Percentiles rank a stretch among this genome's conserved stretches.
phyloP scores from a whole-genome alignment of 2,113 vertebrate genomes.

The Centropus unirufus region DNA sequence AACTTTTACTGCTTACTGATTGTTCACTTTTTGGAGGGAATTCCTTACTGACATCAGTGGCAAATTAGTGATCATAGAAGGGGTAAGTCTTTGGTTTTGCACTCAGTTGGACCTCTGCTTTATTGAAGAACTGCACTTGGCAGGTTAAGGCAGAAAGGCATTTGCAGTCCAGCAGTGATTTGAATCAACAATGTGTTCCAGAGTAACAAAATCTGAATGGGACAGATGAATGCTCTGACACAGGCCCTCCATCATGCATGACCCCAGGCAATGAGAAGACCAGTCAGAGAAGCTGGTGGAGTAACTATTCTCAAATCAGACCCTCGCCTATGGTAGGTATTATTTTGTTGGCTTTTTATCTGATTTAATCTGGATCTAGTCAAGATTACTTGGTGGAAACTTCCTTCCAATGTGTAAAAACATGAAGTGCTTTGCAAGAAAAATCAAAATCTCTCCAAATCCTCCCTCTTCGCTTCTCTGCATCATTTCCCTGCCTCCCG shows the following conservation, averaged over 20 bases:
- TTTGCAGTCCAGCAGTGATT: neutral
- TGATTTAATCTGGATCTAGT: neutral
- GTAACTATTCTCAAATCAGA: neutral
- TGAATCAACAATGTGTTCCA: neutral
- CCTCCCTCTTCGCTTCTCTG: neutral
- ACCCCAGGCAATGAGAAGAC: neutral
- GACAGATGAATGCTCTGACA: neutral
- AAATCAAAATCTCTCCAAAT: neutral
- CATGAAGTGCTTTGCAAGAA: neutral
- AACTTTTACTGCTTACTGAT: neutral
- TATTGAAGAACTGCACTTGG: neutral
- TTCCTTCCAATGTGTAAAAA: neutral
- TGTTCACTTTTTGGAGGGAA: neutral
- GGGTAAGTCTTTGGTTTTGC: neutral
- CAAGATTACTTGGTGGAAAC: neutral
- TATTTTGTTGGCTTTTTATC: neutral
- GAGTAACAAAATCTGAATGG: neutral
- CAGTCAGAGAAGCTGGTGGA: neutral
- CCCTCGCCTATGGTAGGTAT: neutral
- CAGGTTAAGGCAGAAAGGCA: neutral
- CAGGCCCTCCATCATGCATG: fast-evolving
- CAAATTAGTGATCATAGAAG: neutral
- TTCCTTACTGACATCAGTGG: neutral
- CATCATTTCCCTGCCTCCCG: neutral
- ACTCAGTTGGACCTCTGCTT: neutral